Percentiles rank a stretch among this genome's conserved stretches.
Conservation (phyloP, 2,888 invertebrate genomes). For the Lepeophtheirus nordmannii region DNA sequence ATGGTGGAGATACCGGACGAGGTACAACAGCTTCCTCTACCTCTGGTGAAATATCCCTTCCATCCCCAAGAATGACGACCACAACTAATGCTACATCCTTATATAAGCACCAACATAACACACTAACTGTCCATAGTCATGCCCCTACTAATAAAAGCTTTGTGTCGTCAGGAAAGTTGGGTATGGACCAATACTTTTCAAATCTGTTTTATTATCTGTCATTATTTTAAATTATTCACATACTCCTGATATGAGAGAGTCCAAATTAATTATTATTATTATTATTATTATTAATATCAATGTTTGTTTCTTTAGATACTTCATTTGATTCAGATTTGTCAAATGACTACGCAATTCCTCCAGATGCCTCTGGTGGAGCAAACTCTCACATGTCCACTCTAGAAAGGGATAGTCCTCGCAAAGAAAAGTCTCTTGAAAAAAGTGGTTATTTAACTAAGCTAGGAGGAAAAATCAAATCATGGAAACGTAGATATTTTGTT, state of each 20-base stretch:
- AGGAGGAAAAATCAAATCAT: conserved; percentile 88
- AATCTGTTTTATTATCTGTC: no score
- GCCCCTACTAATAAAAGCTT: no score
- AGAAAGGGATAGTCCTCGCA: neutral
- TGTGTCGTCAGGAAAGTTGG: no score
- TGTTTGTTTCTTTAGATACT: conserved; percentile 34
- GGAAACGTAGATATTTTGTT: conserved; percentile 91
- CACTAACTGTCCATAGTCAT: no score
- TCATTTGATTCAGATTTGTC: conserved; percentile 86
- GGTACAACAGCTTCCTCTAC: conserved; percentile 26
- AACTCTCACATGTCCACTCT: neutral
- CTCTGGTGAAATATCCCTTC: conserved; percentile 11
- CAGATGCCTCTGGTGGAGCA: conserved; percentile 47
- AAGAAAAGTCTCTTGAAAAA: conserved; percentile 52
- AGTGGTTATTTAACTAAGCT: conserved; percentile 71
- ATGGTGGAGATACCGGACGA: conserved; percentile 30
- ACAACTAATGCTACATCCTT: neutral
- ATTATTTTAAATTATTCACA: no score
- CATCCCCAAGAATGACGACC: conserved; percentile 3
- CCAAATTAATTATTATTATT: no score
- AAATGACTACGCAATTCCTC: conserved; percentile 90
- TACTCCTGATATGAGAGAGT: no score
- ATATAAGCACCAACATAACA: no score
- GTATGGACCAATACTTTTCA: no score
- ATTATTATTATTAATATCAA: no score